Conservation (phyloP, 2,888 invertebrate genomes). For the Cryptophagus acutangulus region DNA sequence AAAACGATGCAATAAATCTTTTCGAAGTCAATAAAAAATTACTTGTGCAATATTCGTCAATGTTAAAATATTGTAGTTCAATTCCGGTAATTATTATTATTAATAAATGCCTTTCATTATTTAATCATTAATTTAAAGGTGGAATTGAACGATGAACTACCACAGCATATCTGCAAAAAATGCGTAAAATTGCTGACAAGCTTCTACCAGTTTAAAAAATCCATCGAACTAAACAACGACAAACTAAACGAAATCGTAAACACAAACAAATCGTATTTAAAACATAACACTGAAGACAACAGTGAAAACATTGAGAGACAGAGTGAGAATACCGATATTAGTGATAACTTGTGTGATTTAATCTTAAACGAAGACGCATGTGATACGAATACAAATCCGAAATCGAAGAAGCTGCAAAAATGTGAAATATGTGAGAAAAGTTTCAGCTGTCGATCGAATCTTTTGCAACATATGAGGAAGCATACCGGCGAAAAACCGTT, state of each 20-base stretch:
- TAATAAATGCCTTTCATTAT: slow-evolving; percentile 1
- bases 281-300: slow-evolving; percentile 4
- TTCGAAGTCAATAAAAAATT: slow-evolving; percentile 26
- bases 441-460: slow-evolving; percentile 30
- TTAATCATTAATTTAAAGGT: slow-evolving; percentile 24
- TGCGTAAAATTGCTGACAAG: slow-evolving; percentile 26
- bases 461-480: slow-evolving; percentile 29
- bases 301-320: slow-evolving; percentile 11
- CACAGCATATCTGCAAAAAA: slow-evolving; percentile 30
- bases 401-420: slow-evolving; percentile 21
- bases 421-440: slow-evolving; percentile 36
- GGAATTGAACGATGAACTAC: slow-evolving; percentile 26
- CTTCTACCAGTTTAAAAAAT: slow-evolving; percentile 30
- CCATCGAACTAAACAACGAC: slow-evolving; percentile 25
- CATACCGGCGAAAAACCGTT: slow-evolving; percentile 35
- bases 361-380: slow-evolving; percentile 6
- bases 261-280: no score
- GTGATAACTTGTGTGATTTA: no score
- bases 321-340: slow-evolving; percentile 5
- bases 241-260: slow-evolving; percentile 22
- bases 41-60: slow-evolving; percentile 25
- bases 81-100: slow-evolving; percentile 23
- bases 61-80: slow-evolving; percentile 26
- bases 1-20: slow-evolving; percentile 23
- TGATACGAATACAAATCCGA: slow-evolving; percentile 10